Percentiles rank a stretch among this genome's conserved stretches.
These are phyloP conservation scores for Ictalurus furcatus DNA, from an alignment of 2,113 vertebrate species.

Conservation along the genomic window DNA sequence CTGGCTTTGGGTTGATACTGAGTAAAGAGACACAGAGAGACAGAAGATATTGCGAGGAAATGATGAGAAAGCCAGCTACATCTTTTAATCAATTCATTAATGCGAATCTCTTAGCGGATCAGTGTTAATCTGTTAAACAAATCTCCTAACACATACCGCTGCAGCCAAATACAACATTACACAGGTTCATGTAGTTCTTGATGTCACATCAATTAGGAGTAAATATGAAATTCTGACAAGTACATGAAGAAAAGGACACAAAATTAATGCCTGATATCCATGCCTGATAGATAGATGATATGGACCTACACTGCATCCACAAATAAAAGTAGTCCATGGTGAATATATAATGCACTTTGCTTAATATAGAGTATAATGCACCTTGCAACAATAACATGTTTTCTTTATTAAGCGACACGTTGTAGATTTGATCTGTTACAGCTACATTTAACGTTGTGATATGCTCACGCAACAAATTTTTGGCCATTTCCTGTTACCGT, in stretches of 20 bases:
- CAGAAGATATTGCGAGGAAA: too few relatives aligned
- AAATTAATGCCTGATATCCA: neutral
- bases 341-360: neutral
- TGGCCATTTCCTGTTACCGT: neutral
- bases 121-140: neutral
- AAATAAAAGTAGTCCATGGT: neutral
- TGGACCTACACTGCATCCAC: neutral
- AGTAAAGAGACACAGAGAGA: neutral
- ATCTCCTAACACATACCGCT: neutral
- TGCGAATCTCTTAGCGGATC: neutral
- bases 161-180: neutral
- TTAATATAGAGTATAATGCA: neutral
- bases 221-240: neutral
- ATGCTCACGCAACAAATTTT: neutral
- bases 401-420: neutral
- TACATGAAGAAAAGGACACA: neutral
- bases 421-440: neutral
- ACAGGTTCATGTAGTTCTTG: neutral
- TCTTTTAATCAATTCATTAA: neutral
- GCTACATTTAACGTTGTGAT: neutral
- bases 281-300: neutral
- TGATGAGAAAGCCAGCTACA: neutral
- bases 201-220: neutral
- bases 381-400: neutral
- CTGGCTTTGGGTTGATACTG: conserved; percentile 56